These are phyloP conservation scores for Drosophila mauritiana DNA, from an alignment of 1,140 invertebrate genomes.

Conservation along the genomic window DNA sequence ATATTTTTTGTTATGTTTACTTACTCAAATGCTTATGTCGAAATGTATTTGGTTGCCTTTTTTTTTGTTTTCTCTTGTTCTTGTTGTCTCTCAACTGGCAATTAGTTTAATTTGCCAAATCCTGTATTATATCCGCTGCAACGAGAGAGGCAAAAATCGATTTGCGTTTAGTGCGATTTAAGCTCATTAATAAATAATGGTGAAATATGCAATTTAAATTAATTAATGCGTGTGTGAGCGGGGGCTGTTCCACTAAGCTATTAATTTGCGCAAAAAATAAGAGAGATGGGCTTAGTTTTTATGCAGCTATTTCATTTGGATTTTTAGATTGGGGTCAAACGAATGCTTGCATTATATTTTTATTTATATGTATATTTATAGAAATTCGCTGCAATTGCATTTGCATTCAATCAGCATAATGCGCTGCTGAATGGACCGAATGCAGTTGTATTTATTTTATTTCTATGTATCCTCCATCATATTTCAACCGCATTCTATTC, in stretches of 20 bases:
- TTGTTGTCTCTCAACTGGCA: constrained; percentile 58
- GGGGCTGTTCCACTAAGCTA: constrained; percentile 24
- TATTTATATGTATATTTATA: constrained; percentile 49
- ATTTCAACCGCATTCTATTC: constrained; percentile 37
- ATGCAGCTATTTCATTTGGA: constrained; percentile 8
- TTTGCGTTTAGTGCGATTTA: constrained; percentile 53
- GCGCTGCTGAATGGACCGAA: constrained; percentile 16
- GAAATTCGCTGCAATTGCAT: constrained; percentile 68
- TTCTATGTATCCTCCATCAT: constrained; percentile 11
- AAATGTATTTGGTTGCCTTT: constrained; percentile 45
- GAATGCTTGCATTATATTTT: constrained; percentile 33
- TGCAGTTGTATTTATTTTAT: constrained; percentile 35
- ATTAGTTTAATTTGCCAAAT: constrained; percentile 83
- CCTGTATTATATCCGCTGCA: constrained; percentile 80
- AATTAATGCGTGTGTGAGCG: constrained; percentile 48
- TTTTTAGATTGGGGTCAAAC: constrained; percentile 21
- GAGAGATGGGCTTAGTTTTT: not conserved
- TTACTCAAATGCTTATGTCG: constrained; percentile 72
- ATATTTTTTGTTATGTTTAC: constrained; percentile 16
- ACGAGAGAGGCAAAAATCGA: constrained; percentile 50
- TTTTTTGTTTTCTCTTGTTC: constrained; percentile 24
- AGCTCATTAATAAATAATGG: constrained; percentile 74
- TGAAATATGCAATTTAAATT: constrained; percentile 70
- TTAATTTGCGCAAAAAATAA: constrained; percentile 47
- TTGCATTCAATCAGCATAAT: constrained; percentile 74